Evolutionary conservation across 2,113 vertebrate species (phyloP), one percentile per base, ranked within the genome.

Genomic region (Hiodon tergisus): DNA sequence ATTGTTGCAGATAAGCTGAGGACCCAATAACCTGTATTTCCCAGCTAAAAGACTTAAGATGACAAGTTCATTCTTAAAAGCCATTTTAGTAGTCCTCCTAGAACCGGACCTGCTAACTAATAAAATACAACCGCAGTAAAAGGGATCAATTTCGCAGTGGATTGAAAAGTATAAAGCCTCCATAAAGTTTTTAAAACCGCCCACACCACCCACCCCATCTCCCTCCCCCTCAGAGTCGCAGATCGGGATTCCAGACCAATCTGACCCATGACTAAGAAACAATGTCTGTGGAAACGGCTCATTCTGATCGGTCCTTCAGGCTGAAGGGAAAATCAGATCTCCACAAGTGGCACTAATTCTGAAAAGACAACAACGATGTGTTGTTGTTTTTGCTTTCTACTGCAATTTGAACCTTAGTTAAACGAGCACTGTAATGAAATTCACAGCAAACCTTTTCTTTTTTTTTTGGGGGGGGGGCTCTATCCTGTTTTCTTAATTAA

Each of bases 211-310:
- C 7, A 5, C 4, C 4, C 2, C 31, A 8, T 2, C n/a, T 5
- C 60, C n/a, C 3, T 17, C 46, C 17, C 2, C 61, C 6, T n/a
- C 2, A 7, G 5, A 63, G 5, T 52, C 14, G 52, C 4, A 54
- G 16, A 69, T 69, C 16, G 48, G 16, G 16, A 69, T 53, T 69
- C 67, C 67, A 69, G 67, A 69, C 51, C 10, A 46, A 3, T 69
- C 14, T 51, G n/a, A 6, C 48, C 1, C 51, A 3, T 7, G 5
- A 13, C 51, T 4, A 14, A 8, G 67, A 5, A 14, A 46, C 47
- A 14, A 54, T 53, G 48, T 11, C 14, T n/a, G 48, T 69, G 67
- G 67, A 54, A 13, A 54, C 7, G n/a, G 16, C 67, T 68, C 50
- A 9, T 14, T 11, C 6, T 13, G 51, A 50, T 52, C n/a, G 57